Conservation (phyloP, 2,113 vertebrate genomes). For the Pterocles burchelli region DNA sequence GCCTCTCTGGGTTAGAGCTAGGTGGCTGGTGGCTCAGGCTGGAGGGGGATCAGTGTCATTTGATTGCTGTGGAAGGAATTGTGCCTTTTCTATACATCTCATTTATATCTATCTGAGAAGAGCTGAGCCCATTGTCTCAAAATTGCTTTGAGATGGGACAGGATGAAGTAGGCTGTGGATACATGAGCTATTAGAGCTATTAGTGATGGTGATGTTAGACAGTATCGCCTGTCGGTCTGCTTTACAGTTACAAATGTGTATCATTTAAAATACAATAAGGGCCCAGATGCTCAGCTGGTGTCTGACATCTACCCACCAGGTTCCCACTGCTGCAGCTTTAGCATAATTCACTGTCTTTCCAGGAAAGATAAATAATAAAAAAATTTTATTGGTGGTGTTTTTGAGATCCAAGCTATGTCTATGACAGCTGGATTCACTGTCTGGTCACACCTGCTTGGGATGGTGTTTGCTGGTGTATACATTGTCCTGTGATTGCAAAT, state of each 20-base stretch:
- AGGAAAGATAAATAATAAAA: neutral
- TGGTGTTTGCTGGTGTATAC: neutral
- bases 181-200: conserved; percentile 56
- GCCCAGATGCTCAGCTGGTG: conserved; percentile 42
- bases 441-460: neutral
- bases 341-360: conserved; percentile 25
- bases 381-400: neutral
- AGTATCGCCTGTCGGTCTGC: conserved; percentile 43
- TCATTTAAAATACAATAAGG: conserved; percentile 56
- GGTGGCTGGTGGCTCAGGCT: neutral
- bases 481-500: neutral
- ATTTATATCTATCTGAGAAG: conserved; percentile 30
- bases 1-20: neutral
- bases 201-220: conserved; percentile 54
- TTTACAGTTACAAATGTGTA: conserved; percentile 67
- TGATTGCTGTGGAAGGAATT: neutral
- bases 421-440: neutral
- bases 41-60: neutral
- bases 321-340: neutral
- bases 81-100: neutral
- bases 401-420: neutral
- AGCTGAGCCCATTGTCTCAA: conserved; percentile 33
- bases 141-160: conserved; percentile 32
- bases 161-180: conserved; percentile 24
- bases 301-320: conserved; percentile 20